These are phyloP conservation scores for Takifugu flavidus DNA, from an alignment of 2,113 vertebrate genomes.

Conservation along the genomic window DNA sequence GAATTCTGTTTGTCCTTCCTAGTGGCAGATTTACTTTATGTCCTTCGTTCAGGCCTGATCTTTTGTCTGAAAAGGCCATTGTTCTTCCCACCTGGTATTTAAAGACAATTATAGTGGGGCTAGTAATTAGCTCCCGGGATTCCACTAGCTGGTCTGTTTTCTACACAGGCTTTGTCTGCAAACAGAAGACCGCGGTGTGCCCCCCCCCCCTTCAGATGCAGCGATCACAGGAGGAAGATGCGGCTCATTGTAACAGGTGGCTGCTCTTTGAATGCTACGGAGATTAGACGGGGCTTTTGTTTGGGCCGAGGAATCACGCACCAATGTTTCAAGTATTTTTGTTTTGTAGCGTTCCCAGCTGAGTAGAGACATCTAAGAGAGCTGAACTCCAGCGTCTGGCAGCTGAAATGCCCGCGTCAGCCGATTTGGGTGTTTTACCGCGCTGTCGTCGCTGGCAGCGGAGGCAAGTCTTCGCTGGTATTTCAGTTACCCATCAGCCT, in stretches of 20 bases:
- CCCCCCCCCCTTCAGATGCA: slow-evolving; percentile 4
- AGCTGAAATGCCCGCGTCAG: slow-evolving; percentile 11
- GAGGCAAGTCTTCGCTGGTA: slow-evolving; percentile 1
- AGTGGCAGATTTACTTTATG: slow-evolving; percentile 27
- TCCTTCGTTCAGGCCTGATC: slow-evolving; percentile 27
- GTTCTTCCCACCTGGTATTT: slow-evolving; percentile 53
- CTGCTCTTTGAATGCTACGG: slow-evolving; percentile 35
- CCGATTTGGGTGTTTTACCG: not conserved
- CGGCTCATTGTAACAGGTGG: slow-evolving; percentile 27
- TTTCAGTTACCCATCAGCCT: slow-evolving; percentile 1
- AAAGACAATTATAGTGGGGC: slow-evolving; percentile 39
- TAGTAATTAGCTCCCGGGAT: slow-evolving; percentile 55
- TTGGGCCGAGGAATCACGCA: slow-evolving; percentile 27
- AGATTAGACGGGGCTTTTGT: slow-evolving; percentile 16
- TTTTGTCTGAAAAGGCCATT: slow-evolving; percentile 47
- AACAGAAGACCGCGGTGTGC: slow-evolving; percentile 24
- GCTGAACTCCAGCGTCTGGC: slow-evolving; percentile 3
- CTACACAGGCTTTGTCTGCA: slow-evolving; percentile 44
- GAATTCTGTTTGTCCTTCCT: slow-evolving; percentile 12
- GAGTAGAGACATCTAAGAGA: slow-evolving; percentile 15
- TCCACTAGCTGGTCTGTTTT: slow-evolving; percentile 47
- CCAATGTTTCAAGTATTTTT: slow-evolving; percentile 6
- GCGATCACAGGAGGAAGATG: slow-evolving; percentile 16
- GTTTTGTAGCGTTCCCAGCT: slow-evolving; percentile 5
- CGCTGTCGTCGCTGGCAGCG: not conserved